Base-by-base conservation (phyloP, 30 jellyfish, hydroid and myxozoan species). In the Hydra vulgaris region DNA sequence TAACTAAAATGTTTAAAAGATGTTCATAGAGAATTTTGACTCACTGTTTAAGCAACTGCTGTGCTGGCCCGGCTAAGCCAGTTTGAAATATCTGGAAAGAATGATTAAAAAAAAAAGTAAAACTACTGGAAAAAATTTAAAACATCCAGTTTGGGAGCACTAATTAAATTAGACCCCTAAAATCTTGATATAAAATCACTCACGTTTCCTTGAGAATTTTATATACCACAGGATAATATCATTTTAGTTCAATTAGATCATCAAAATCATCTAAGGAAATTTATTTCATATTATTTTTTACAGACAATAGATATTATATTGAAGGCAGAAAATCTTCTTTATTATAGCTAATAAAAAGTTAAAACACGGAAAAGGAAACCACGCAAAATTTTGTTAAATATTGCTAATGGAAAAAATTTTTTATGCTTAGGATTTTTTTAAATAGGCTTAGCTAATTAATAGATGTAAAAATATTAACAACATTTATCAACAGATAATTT, bases 21-120 rank as follows among this genome's bases (percentile, higher is more conserved):
- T 40, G 61, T 40, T 40, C 12, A 40, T 40, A 40, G 61, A 40
- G 26, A 21, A 75, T 71, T 70, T 70, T 25, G 82, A 78, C 85
- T 78, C 85, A 78, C 85, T 78, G 85, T 54, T 76, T 53, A 23
- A 74, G 82, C 83, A 75, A 75, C 83, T 25, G 83, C 83, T 75
- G 83, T 70, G 21, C 83, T 75, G 83, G 83, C 83, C 67, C 23
- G 76, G 53, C 72, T 75, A 56, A 78, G 85, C 85, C 85, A 78
- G 85, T 53, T 22, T 53, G 79, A 27, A n/a, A 21, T 78, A 78
- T 78, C 85, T 78, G 85, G 78, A 78, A 78, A 78, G 54, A 78
- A 78, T 17, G 79, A 20, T 78, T 23, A 78, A 78, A 21, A 78
- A 26, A 61, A 25, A 53, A 15, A 54, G 71, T 75, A 54, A 75